phyloP scores from a whole-genome alignment of 1,140 invertebrate genomes.

The Whitmania pigra region DNA sequence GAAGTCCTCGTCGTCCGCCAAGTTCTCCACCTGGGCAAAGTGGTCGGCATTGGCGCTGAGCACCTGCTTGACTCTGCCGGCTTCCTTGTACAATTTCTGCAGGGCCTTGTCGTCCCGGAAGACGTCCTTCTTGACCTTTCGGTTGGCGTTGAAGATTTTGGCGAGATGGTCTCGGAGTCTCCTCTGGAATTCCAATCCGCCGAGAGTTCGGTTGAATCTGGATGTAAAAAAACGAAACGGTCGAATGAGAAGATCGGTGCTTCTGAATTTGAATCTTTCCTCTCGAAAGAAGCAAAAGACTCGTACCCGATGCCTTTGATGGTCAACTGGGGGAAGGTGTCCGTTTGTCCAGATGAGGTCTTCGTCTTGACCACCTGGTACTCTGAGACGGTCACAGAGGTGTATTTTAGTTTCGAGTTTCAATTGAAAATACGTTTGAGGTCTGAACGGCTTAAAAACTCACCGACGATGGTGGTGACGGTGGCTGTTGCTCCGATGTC shows the following conservation, averaged over 20 bases:
- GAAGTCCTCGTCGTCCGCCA: slow-evolving; percentile 90
- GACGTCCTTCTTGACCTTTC: slow-evolving; percentile 68
- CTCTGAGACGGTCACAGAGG: slow-evolving; percentile 24
- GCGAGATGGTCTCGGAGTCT: slow-evolving; percentile 75
- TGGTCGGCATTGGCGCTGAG: slow-evolving; percentile 85
- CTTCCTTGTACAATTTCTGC: slow-evolving; percentile 92
- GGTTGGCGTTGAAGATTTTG: slow-evolving; percentile 71
- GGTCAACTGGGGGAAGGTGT: slow-evolving; percentile 80
- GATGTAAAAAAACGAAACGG: slow-evolving; percentile 1
- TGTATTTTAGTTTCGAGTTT: background rate
- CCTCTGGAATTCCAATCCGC: slow-evolving; percentile 83
- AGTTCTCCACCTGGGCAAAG: slow-evolving; percentile 83
- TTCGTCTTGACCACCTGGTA: slow-evolving; percentile 39
- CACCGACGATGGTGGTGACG: slow-evolving; percentile 68
- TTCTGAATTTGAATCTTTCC: background rate
- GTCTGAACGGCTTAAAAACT: slow-evolving; percentile 23
- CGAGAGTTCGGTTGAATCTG: slow-evolving; percentile 65
- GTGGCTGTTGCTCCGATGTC: slow-evolving; percentile 95
- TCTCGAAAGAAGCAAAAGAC: background rate
- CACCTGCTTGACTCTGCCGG: slow-evolving; percentile 85
- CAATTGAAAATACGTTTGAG: background rate
- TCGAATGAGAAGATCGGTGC: background rate
- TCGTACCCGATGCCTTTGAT: slow-evolving; percentile 42
- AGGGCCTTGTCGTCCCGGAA: slow-evolving; percentile 63
- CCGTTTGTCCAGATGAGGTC: slow-evolving; percentile 40